These are phyloP conservation scores for Melanotaenia pygmaea DNA, from an alignment of 2,797 vertebrate species.

Conservation along the genomic window DNA sequence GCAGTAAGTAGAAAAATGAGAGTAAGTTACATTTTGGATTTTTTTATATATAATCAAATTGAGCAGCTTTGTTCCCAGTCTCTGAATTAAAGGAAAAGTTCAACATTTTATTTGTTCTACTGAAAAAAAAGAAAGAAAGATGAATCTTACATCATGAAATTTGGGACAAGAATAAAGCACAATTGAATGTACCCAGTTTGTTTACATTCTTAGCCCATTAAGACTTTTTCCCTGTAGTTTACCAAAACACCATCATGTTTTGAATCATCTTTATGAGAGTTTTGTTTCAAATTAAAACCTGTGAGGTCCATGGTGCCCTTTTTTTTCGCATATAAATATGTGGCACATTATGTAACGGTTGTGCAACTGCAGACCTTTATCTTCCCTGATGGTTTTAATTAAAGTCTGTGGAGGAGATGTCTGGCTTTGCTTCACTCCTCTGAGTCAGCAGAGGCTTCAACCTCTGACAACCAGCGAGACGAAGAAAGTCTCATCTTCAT, in stretches of 20 bases:
- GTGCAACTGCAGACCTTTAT: constrained; percentile 40
- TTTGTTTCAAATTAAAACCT: constrained; percentile 8
- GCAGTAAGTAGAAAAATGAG: neutral
- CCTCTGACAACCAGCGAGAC: constrained; percentile 20
- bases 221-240: neutral
- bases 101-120: neutral
- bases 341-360: constrained; percentile 45
- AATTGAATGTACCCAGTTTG: no score
- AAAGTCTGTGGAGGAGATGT: constrained; percentile 31
- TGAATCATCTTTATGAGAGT: constrained; percentile 4
- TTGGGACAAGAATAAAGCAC: no score
- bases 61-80: neutral
- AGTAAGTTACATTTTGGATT: constrained; percentile 2
- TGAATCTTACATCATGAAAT: neutral
- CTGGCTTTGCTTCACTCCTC: constrained; percentile 19
- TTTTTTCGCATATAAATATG: constrained; percentile 7
- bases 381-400: constrained; percentile 39
- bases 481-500: constrained; percentile 15
- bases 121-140: neutral
- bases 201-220: neutral
- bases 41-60: neutral
- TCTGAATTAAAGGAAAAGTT: neutral
- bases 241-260: neutral
- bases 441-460: constrained; percentile 43
- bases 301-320: neutral